Evolutionary conservation across 2,888 invertebrate species (phyloP).

Genomic region (Nysson spinosus): DNA sequence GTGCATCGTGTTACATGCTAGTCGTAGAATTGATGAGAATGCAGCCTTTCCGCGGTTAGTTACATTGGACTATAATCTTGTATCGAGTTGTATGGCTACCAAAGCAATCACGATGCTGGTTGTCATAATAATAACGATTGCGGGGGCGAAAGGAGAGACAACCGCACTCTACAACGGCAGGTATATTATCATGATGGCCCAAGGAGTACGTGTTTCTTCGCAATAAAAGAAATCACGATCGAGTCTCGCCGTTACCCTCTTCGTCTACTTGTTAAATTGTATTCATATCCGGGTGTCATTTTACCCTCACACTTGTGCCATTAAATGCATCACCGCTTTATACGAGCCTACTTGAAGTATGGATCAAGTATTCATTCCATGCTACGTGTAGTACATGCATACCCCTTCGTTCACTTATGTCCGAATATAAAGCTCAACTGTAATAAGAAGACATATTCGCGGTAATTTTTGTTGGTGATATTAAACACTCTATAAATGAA

Average conservation of each 20-base stretch:
- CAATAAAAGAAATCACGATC: conserved; percentile 8
- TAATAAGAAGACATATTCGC: no score
- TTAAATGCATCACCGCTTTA: no score
- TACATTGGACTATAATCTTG: neutral
- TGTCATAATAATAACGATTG: conserved; percentile 19
- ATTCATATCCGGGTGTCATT: neutral
- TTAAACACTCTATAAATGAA: no score
- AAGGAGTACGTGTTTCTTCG: conserved; percentile 18
- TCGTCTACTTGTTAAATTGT: conserved; percentile 13
- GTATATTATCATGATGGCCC: conserved; percentile 9
- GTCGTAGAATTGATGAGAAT: neutral
- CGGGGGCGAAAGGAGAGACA: conserved; percentile 8
- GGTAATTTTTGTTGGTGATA: no score
- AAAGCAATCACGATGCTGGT: conserved; percentile 14
- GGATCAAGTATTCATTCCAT: no score
- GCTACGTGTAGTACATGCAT: no score
- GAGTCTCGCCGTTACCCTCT: conserved; percentile 5
- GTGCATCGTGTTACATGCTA: neutral
- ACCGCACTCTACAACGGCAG: conserved; percentile 12
- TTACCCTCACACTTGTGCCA: neutral
- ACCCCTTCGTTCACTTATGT: no score
- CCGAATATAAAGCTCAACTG: no score
- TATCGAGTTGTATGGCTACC: conserved; percentile 6
- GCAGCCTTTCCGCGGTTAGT: neutral
- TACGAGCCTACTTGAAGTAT: no score